Evolutionary conservation across 2,888 invertebrate genomes (phyloP).

Genomic region (Tromatobia lineatoria): DNA sequence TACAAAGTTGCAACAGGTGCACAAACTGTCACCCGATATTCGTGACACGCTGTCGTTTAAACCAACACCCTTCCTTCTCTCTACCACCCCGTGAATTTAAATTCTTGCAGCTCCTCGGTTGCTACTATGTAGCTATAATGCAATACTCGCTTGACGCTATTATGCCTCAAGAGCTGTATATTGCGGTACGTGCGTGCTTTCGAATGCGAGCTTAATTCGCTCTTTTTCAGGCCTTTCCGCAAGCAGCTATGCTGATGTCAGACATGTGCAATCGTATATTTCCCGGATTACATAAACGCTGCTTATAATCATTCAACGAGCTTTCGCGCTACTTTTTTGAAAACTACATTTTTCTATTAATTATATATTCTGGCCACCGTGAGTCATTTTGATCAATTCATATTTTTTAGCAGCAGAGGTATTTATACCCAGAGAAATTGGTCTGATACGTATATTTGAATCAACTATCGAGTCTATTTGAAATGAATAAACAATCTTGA

Average conservation of each 20-base stretch:
- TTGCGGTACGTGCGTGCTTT: slow-evolving; percentile 1
- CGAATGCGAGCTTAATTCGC: slow-evolving; percentile 16
- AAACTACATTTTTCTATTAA: too few species aligned
- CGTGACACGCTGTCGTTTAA: slow-evolving; percentile 50
- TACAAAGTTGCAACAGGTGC: slow-evolving; percentile 62
- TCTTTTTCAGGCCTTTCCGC: neutral
- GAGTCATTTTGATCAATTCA: too few species aligned
- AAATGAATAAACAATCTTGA: too few species aligned
- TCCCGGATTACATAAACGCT: neutral
- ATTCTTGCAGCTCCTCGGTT: slow-evolving; percentile 6
- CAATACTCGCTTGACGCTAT: slow-evolving; percentile 4
- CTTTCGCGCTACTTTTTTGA: too few species aligned
- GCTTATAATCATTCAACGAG: neutral
- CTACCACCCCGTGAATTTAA: neutral
- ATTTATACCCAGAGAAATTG: too few species aligned
- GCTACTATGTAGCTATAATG: neutral
- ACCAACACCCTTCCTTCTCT: neutral
- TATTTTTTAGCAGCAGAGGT: too few species aligned
- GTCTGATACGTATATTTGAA: too few species aligned
- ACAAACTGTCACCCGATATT: slow-evolving; percentile 53
- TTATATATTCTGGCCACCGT: too few species aligned
- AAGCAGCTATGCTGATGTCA: neutral
- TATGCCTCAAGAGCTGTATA: slow-evolving; percentile 13
- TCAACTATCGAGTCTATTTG: too few species aligned
- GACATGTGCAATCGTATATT: neutral